Percentiles rank a stretch among this genome's conserved stretches.
phyloP scores from a whole-genome alignment of 2,797 vertebrate genomes.

The Manis pentadactyla region DNA sequence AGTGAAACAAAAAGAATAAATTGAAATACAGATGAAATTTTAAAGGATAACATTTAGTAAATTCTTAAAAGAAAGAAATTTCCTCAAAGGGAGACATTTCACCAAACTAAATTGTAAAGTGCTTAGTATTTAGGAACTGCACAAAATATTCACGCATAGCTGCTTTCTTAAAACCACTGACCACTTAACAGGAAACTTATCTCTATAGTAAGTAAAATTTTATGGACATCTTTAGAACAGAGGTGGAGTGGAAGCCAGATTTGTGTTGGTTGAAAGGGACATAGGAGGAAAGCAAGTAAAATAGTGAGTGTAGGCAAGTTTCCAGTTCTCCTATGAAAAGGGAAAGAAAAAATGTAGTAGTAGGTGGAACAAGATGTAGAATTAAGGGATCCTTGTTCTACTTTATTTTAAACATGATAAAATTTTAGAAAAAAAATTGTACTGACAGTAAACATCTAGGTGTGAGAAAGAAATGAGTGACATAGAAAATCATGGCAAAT shows the following conservation, averaged over 20 bases:
- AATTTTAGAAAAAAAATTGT: background rate
- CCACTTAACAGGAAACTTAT: constrained; percentile 36
- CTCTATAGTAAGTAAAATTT: background rate
- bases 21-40: constrained; percentile 61
- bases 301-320: background rate
- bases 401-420: constrained; percentile 12
- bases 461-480: constrained; percentile 6
- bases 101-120: constrained; percentile 39
- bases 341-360: background rate
- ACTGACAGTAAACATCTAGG: background rate
- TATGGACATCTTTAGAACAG: background rate
- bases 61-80: constrained; percentile 39
- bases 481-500: background rate
- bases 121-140: constrained; percentile 42
- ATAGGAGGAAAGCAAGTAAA: background rate
- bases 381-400: background rate
- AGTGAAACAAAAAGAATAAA: constrained; percentile 63
- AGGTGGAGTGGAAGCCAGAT: background rate
- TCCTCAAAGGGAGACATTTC: constrained; percentile 32
- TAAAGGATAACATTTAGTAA: constrained; percentile 64
- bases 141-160: constrained; percentile 15
- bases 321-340: background rate
- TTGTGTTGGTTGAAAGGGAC: background rate
- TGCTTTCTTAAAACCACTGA: constrained; percentile 49
- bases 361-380: background rate